Percentiles rank a stretch among this genome's conserved stretches.
phyloP scores from a whole-genome alignment of 2,113 vertebrate genomes.

The Entelurus aequoreus region DNA sequence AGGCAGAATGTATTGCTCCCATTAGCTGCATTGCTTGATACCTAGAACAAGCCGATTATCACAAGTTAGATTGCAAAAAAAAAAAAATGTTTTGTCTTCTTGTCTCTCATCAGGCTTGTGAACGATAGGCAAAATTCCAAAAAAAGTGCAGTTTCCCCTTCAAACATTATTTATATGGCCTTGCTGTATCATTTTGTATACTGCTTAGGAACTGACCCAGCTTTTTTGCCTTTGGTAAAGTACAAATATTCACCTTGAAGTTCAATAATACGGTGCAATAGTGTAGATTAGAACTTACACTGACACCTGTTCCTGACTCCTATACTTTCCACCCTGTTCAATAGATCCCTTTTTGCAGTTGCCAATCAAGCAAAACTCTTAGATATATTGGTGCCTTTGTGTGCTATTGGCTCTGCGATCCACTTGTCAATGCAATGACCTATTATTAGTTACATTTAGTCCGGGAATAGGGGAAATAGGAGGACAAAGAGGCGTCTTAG shows the following conservation, averaged over 20 bases:
- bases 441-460: constrained; percentile 54
- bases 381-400: constrained; percentile 41
- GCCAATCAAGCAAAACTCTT: constrained; percentile 15
- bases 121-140: no score
- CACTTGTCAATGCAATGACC: constrained; percentile 35
- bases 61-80: no score
- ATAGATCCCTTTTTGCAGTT: constrained; percentile 22
- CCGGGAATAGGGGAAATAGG: not conserved
- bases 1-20: no score
- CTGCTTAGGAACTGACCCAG: not conserved
- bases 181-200: not conserved
- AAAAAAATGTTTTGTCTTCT: no score
- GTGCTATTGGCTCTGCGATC: constrained; percentile 41
- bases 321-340: not conserved
- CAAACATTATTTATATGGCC: not conserved
- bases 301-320: not conserved
- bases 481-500: constrained; percentile 49
- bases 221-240: not conserved
- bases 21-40: no score
- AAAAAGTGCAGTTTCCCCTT: no score
- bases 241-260: not conserved
- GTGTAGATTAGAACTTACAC: not conserved
- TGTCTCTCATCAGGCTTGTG: no score
- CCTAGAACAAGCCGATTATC: no score
- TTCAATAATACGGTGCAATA: not conserved